Evolutionary conservation across 2,888 invertebrate species (phyloP), one percentile per base, ranked within the genome.

Genomic region (Drosophila nr. medialis): DNA sequence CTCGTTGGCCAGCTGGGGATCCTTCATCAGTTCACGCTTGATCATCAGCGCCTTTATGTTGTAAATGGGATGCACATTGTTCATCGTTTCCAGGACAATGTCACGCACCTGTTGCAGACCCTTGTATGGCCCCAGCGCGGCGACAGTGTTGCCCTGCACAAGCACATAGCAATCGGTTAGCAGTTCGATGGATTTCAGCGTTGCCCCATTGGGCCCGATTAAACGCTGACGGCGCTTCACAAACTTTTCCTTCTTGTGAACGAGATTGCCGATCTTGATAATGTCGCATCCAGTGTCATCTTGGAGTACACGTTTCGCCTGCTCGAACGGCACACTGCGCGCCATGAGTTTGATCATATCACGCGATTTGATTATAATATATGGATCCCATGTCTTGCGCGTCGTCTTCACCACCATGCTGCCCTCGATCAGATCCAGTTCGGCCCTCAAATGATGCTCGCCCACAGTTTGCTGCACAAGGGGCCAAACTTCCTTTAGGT

Each of bases 21-120:
- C 98, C 93, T 98, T 99, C 87, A 97, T 96, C 64, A 99, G 93
- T 93, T 99, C 99, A 81, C 96, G 95, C 92, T 99, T 99, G 59
- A 99, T 99, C 99, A 99, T 99, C 59, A 99, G 93, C 3, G 98
- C 96, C 94, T 99, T 97, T 2, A 99, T 98, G 90, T 99, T 99
- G 91, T 99, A 99, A 92, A 99, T 98, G 1, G 99, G 99, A 94
- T 99, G 99, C 64, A 99, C 95, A 93, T 99, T 99, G 91, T 97
- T 98, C 99, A 99, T 99, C 0, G 99, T 99, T 86, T 99, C 99
- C 91, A 97, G 96, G 2, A 98, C 97, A 87, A 99, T 97, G 83
- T 96, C 95, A 64, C 99, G 94, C 0, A 97, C 97, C 92, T 97
- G 96, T 65, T 96, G 95, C 30, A 98, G 92, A 0, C 99, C 99